phyloP scores from a whole-genome alignment of 2,797 vertebrate genomes.

The Euthynnus affinis region DNA sequence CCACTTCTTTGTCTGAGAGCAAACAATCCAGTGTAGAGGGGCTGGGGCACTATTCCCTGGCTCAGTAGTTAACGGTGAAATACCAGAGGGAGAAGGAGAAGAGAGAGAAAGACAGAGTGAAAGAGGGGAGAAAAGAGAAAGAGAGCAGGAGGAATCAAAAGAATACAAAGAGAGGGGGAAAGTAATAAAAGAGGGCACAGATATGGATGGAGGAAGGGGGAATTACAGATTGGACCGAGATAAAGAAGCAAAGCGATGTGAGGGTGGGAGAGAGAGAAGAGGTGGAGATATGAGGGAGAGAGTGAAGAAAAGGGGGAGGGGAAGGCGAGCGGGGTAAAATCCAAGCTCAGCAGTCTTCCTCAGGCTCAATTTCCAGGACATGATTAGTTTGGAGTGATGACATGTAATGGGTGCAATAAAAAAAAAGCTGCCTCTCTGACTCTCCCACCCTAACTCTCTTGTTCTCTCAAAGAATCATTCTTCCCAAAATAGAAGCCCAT shows the following conservation, averaged over 20 bases:
- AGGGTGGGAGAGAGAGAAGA: conserved; percentile 55
- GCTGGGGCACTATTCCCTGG: conserved; percentile 47
- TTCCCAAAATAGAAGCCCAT: conserved; percentile 66
- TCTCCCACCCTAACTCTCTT: conserved; percentile 39
- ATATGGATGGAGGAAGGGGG: conserved; percentile 61
- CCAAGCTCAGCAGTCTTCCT: conserved; percentile 82
- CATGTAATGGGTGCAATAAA: conserved; percentile 78
- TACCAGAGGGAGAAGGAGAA: conserved; percentile 19
- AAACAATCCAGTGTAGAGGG: conserved; percentile 69
- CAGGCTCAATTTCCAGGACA: conserved; percentile 83
- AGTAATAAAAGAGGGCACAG: conserved; percentile 68
- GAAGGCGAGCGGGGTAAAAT: conserved; percentile 59
- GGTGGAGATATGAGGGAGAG: conserved; percentile 35
- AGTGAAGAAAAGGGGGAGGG: conserved; percentile 38
- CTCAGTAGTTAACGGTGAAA: conserved; percentile 65
- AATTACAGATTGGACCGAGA: conserved; percentile 74
- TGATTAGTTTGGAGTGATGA: conserved; percentile 84
- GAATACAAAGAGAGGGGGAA: conserved; percentile 52
- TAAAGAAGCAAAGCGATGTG: conserved; percentile 70
- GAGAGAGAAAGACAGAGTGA: conserved; percentile 8
- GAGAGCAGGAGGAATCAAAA: conserved; percentile 46
- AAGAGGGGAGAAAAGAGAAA: conserved; percentile 20
- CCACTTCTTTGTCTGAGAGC: conserved; percentile 72
- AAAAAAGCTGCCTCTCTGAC: conserved; percentile 62
- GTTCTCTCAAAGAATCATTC: conserved; percentile 62